A percentile compares a stretch with the other conserved stretches of the same genome.
phyloP scores from a whole-genome alignment of 2,797 vertebrate genomes.

The Danio kyathit region DNA sequence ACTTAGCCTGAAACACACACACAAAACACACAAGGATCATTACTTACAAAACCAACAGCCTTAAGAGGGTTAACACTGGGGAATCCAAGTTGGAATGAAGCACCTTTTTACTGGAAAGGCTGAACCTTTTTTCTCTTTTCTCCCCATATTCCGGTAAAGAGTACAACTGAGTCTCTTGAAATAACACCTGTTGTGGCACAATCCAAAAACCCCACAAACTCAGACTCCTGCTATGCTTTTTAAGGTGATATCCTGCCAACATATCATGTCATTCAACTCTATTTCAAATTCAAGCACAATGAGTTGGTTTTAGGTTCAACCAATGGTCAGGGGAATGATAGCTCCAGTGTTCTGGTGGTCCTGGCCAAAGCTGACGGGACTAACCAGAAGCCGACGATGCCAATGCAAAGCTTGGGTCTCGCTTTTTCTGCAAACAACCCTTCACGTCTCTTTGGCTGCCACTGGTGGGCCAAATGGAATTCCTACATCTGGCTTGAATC shows the following conservation, averaged over 20 bases:
- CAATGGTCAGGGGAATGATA: neutral
- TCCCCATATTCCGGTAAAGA: constrained; percentile 42
- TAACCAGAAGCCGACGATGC: constrained; percentile 21
- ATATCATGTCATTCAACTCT: constrained; percentile 18
- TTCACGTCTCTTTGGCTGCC: constrained; percentile 51
- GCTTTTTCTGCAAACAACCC: constrained; percentile 58
- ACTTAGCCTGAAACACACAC: constrained; percentile 77
- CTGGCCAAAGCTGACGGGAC: constrained; percentile 24
- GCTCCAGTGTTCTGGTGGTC: constrained; percentile 16
- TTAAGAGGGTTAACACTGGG: constrained; percentile 27
- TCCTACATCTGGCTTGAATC: constrained; percentile 71
- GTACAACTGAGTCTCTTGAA: constrained; percentile 38
- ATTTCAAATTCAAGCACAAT: constrained; percentile 41
- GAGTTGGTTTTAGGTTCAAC: constrained; percentile 15
- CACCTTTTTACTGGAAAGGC: constrained; percentile 49
- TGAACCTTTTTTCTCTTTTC: neutral
- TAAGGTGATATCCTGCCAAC: constrained; percentile 34
- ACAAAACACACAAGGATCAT: constrained; percentile 52
- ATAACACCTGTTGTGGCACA: constrained; percentile 48
- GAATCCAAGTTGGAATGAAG: constrained; percentile 49
- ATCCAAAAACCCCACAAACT: constrained; percentile 42
- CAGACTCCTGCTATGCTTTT: constrained; percentile 35
- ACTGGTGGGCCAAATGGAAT: constrained; percentile 61
- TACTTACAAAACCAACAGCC: constrained; percentile 34
- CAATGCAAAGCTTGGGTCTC: constrained; percentile 49